Percentiles rank a stretch among this genome's conserved stretches.
Evolutionary conservation across 2,113 vertebrate species (phyloP).

Genomic region (Platichthys stellatus): DNA sequence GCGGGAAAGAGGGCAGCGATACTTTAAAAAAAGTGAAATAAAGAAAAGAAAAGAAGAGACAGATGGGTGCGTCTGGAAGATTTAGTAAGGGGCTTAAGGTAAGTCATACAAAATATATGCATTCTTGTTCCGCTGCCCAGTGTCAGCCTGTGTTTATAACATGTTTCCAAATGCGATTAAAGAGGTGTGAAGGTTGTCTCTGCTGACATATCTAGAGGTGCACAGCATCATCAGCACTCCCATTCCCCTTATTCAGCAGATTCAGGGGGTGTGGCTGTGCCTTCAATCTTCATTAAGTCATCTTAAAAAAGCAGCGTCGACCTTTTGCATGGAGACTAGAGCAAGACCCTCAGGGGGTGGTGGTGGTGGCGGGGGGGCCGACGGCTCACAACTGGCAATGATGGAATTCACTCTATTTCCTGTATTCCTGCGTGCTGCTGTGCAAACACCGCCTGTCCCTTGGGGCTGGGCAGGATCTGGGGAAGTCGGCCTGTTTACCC

Average conservation of each 20-base stretch:
- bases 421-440: slow-evolving; percentile 67
- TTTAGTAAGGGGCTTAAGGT: slow-evolving; percentile 29
- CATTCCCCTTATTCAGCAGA: slow-evolving; percentile 62
- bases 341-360: background rate
- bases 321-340: slow-evolving; percentile 8
- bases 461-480: slow-evolving; percentile 53
- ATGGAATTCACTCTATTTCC: slow-evolving; percentile 78
- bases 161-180: slow-evolving; percentile 37
- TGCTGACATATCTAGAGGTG: slow-evolving; percentile 57
- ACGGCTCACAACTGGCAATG: slow-evolving; percentile 52
- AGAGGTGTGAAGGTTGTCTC: slow-evolving; percentile 22
- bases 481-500: slow-evolving; percentile 74
- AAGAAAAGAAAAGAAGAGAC: slow-evolving; percentile 29
- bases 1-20: slow-evolving; percentile 49
- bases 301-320: slow-evolving; percentile 49
- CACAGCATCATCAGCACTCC: slow-evolving; percentile 7
- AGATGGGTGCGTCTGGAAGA: slow-evolving; percentile 42
- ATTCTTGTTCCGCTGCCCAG: slow-evolving; percentile 5
- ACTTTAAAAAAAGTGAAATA: slow-evolving; percentile 4
- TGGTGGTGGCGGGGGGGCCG: background rate
- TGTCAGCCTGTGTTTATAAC: slow-evolving; percentile 38
- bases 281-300: slow-evolving; percentile 59
- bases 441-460: slow-evolving; percentile 70
- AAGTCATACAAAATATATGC: slow-evolving; percentile 40
- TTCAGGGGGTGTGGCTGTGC: slow-evolving; percentile 32